A percentile compares a stretch with the other conserved stretches of the same genome.
Evolutionary conservation across 2,888 invertebrate species (phyloP).

Genomic region (Tiliacea aurago): DNA sequence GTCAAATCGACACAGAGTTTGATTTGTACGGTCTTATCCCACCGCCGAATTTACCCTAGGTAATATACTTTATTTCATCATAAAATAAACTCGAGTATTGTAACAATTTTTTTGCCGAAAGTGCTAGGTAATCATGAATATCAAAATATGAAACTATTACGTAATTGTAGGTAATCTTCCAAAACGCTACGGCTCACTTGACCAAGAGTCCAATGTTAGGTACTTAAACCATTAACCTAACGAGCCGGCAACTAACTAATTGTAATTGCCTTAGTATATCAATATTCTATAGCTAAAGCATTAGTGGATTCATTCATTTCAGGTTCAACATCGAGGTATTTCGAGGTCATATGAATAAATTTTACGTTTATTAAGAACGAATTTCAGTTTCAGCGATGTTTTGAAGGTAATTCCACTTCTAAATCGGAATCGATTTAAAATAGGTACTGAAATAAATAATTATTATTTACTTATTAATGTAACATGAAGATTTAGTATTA

Average conservation of each 20-base stretch:
- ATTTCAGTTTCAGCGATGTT: constrained; percentile 14
- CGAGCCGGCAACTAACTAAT: constrained; percentile 55
- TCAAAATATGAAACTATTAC: constrained; percentile 22
- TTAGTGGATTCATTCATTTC: constrained; percentile 36
- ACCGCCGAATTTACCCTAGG: background rate
- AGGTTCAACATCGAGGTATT: constrained; percentile 7
- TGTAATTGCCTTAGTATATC: constrained; percentile 51
- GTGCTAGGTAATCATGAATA: background rate
- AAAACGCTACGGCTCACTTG: constrained; percentile 41
- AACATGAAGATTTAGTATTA: background rate
- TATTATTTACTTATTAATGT: background rate
- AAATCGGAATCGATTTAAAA: background rate
- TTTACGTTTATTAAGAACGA: background rate
- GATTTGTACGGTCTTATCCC: background rate
- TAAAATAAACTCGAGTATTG: background rate
- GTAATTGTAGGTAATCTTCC: constrained; percentile 50
- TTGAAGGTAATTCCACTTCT: background rate
- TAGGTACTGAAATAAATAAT: too few species aligned
- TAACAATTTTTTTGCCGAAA: too few species aligned
- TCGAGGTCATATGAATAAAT: constrained; percentile 12
- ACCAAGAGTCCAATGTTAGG: constrained; percentile 34
- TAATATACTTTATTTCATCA: too few species aligned
- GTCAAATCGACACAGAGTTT: background rate
- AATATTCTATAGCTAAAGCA: constrained; percentile 45
- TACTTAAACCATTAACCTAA: constrained; percentile 60